Percentiles rank a stretch among this genome's conserved stretches.
These are phyloP conservation scores for Bovichtus variegatus DNA, from an alignment of 2,797 vertebrate genomes.

Conservation along the genomic window DNA sequence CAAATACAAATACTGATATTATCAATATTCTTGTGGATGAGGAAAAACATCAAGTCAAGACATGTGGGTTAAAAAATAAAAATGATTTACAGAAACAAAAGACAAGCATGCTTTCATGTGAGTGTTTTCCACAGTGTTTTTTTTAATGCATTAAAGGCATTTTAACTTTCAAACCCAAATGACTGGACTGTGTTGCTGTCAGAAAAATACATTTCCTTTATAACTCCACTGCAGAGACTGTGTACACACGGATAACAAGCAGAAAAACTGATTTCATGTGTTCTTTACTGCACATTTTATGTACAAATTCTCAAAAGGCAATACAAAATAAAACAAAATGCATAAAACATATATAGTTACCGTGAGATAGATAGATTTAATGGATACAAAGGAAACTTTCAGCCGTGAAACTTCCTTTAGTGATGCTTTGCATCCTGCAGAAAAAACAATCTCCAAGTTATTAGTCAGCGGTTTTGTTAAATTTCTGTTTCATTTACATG, in stretches of 20 bases:
- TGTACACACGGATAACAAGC: not conserved
- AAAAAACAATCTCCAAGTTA: constrained; percentile 17
- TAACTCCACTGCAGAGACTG: not conserved
- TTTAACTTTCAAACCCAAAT: not conserved
- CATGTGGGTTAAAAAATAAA: not conserved
- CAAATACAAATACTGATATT: not conserved
- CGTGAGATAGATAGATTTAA: constrained; percentile 45
- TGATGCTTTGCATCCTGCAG: constrained; percentile 30
- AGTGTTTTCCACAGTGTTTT: not conserved
- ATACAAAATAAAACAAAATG: constrained; percentile 78
- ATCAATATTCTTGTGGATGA: not conserved
- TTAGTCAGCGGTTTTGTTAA: not conserved
- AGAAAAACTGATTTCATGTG: constrained; percentile 29
- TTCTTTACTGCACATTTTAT: constrained; percentile 80
- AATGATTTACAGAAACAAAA: not conserved
- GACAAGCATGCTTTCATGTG: not conserved
- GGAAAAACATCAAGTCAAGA: not conserved
- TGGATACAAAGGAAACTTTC: constrained; percentile 23
- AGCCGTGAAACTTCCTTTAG: constrained; percentile 5
- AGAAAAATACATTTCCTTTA: not conserved
- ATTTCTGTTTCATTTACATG: constrained; percentile 32
- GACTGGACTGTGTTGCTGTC: not conserved
- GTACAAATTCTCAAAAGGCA: constrained; percentile 77
- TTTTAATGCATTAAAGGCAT: not conserved
- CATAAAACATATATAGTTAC: constrained; percentile 62